Evolutionary conservation across 2,888 invertebrate species (phyloP), one percentile per base, ranked within the genome.

Genomic region (Diarsia rubi): DNA sequence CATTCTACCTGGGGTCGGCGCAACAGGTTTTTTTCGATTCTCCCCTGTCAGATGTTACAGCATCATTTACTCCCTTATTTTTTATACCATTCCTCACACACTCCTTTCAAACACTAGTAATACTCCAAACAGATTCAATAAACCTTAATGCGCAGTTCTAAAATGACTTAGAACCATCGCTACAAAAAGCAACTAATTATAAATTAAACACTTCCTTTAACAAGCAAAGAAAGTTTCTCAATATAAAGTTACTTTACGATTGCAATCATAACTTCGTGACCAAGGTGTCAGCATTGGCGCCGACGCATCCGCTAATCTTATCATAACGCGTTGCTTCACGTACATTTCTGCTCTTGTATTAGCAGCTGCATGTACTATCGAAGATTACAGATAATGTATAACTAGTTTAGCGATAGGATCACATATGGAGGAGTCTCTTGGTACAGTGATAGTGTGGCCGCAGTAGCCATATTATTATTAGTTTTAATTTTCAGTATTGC

Each of bases 331-430:
- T 90, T 87, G 88, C 83, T 91, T 90, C 89, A 89, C 86, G 88
- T 92, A 88, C 92, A 93, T 92, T 92, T 91, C 93, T 90, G 92
- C 89, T 86, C 90, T 90, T 90, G 88, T 90, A 90, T 91, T 87
- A 90, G 87, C 90, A 91, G 89, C 87, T 91, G 89, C 87, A 86
- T 81, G 87, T 85, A 87, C 81, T 85, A 76, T 82, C 82, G 86
- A 90, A 91, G 92, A 93, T 93, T 88, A 68, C 73, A 86, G 93
- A 92, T 93, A 93, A 91, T 93, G 91, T 88, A 90, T 85, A 86
- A 85, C 90, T 81, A 88, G 89, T 89, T 90, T 88, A 83, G 87
- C 87, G 92, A 93, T 92, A 83, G 52, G 82, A 93, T 92, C 92
- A 81, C 67, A 84, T 82, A 82, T 83, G 86, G 88, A 89, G 77